Conservation (phyloP, 2,113 vertebrate genomes). For the Mus musculus region GRCm39 chr2:112361501-112362000, state of each 20-base stretch:
- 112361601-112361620: neutral
- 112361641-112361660: conserved; percentile 51
- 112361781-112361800: conserved; percentile 67
- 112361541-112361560: conserved; percentile 30
- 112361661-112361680: conserved; percentile 38
- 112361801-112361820: conserved; percentile 44
- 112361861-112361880: conserved; percentile 67
- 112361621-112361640: conserved; percentile 21
- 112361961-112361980: conserved; percentile 16
- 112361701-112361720: conserved; percentile 55
- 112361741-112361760: conserved; percentile 42
- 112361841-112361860: conserved; percentile 75
- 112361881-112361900: conserved; percentile 74
- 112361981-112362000: conserved; percentile 28
- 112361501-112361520: conserved; percentile 1
- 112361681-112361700: conserved; percentile 57
- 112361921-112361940: conserved; percentile 11
- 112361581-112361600: neutral
- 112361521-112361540: conserved; percentile 51
- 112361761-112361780: conserved; percentile 53
- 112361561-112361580: neutral
- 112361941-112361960: conserved; percentile 48
- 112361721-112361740: conserved; percentile 50
- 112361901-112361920: conserved; percentile 46
- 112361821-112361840: conserved; percentile 67